Base-by-base conservation (phyloP, 2,888 invertebrate species). In the Meta bourneti region DNA sequence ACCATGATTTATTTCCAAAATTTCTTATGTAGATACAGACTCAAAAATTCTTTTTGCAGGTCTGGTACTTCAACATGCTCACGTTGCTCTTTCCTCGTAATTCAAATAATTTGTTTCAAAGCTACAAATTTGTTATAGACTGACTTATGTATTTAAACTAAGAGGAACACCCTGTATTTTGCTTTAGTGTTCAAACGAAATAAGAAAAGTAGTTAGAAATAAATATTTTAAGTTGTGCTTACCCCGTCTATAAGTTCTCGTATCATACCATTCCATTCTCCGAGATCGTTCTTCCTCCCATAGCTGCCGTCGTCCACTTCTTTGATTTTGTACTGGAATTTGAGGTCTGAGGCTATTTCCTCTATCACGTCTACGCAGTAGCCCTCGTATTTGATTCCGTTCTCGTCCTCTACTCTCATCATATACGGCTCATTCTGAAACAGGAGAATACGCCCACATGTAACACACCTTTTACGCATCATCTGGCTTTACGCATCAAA, bases 341-440 rank as follows among this genome's bases (percentile, higher is more conserved):
- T 93, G 52, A 94, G 87, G 94, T 96, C 96, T 94, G 97, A 97
- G 0, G 98, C 96, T 93, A 99, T 96, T 93, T 97, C 95, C 94
- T 98, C 97, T 5, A 98, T 97, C 71, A 99, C 95, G 95, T 99
- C 99, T 94, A 98, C 98, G 95, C 98, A 98, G 95, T 98, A 99
- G 83, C 99, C 99, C 94, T 98, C 97, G 94, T 97, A 97, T 77
- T 96, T 96, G 61, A 95, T 95, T 72, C 96, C 95, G 84, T 96
- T 96, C 94, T 97, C 93, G n/a, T 93, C 96, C 92, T 96, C 96
- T 94, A 96, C 96, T 93, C 96, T 95, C 97, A 98, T 98, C 94
- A 98, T 96, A 94, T 98, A 98, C 0, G 98, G 98, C 94, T 98
- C 98, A 95, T 98, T 98, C 96, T 97, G 94, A 0, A 72, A 79